A percentile compares a stretch with the other conserved stretches of the same genome.
These are phyloP conservation scores for Periophthalmus modestus DNA, from an alignment of 2,113 vertebrate genomes.

Conservation along the genomic window DNA sequence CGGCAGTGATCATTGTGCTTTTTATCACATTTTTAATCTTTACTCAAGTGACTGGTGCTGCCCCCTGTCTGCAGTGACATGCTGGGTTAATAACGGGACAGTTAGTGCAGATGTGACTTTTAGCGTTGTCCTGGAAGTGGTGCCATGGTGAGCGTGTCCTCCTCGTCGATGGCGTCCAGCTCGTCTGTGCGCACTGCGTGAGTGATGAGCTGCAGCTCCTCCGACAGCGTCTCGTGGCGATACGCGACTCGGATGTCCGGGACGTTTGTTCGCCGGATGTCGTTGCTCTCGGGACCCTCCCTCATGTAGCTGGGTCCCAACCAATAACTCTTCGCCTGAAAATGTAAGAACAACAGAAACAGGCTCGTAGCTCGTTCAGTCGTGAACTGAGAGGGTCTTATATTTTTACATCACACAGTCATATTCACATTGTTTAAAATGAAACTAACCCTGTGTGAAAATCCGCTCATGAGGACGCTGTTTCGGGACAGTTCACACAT, in stretches of 20 bases:
- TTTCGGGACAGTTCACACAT: slow-evolving; percentile 98
- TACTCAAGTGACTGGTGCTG: slow-evolving; percentile 8
- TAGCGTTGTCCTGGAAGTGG: slow-evolving; percentile 50
- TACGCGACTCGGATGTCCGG: slow-evolving; percentile 91
- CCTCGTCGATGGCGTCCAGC: slow-evolving; percentile 83
- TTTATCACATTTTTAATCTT: slow-evolving; percentile 18
- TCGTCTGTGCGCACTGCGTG: slow-evolving; percentile 85
- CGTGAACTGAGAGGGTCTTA: neutral
- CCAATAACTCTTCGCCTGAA: slow-evolving; percentile 92
- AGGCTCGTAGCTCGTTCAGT: neutral
- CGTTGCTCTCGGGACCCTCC: slow-evolving; percentile 87
- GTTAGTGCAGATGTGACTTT: slow-evolving; percentile 4
- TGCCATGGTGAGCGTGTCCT: slow-evolving; percentile 75
- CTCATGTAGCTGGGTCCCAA: slow-evolving; percentile 84
- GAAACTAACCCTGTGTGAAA: slow-evolving; percentile 86
- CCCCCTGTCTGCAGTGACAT: slow-evolving; percentile 18
- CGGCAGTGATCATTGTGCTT: slow-evolving; percentile 21
- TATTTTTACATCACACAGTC: neutral
- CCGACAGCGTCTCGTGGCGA: slow-evolving; percentile 87
- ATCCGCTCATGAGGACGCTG: slow-evolving; percentile 98
- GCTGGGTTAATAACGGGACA: slow-evolving; percentile 14
- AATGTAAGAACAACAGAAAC: neutral
- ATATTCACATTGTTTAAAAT: neutral
- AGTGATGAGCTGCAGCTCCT: slow-evolving; percentile 91
- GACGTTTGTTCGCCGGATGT: slow-evolving; percentile 92